Base-by-base conservation (phyloP, 92 coral and sea anemone species). In the Parazoanthus darwini region DNA sequence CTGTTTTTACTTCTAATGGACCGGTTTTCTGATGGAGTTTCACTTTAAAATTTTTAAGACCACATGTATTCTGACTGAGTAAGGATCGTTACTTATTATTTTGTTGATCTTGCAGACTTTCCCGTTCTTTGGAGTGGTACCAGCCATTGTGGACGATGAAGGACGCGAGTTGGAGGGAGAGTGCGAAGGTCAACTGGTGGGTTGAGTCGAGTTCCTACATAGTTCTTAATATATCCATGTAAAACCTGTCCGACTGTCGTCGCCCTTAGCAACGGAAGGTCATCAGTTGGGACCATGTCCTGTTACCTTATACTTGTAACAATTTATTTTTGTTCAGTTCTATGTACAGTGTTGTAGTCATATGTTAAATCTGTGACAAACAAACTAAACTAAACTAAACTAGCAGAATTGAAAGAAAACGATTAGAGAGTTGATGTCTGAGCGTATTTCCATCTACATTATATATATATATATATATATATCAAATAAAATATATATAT, bases 61-160 rank as follows among this genome's bases (percentile, higher is more conserved):
- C 1, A 51, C 7, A 29, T 10, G 18, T 3, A 26, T 74, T 14
- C 78, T 37, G 56, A 22, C 78, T 37, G 56, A 22, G 16, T 9
- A 35, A 29, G 58, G 83, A 20, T 13, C 29, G 14, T 16, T 11
- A 14, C 15, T 2, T 20, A 68, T 56, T 48, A 9, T 88, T 26
- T 88, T 39, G 67, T 86, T 44, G 36, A 43, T 48, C 43, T 48
- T 84, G 13, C 68, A 97, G 99, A 95, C 97, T 23, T 97, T 91
- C 81, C 99, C 99, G 9, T 97, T 97, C 93, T 97, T 97, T 88
- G 99, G 99, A 77, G 92, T 97, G 79, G 97, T 94, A n/a, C 95
- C 99, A 78, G 99, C 98, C 80, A 91, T 97, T 38, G 95, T 97
- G 74, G 97, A 94, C 88, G 98, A 97, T 73, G 93, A 94, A 81